A percentile compares a stretch with the other conserved stretches of the same genome.
phyloP scores from a whole-genome alignment of 2,113 vertebrate genomes.

The Hystrix cristata region DNA sequence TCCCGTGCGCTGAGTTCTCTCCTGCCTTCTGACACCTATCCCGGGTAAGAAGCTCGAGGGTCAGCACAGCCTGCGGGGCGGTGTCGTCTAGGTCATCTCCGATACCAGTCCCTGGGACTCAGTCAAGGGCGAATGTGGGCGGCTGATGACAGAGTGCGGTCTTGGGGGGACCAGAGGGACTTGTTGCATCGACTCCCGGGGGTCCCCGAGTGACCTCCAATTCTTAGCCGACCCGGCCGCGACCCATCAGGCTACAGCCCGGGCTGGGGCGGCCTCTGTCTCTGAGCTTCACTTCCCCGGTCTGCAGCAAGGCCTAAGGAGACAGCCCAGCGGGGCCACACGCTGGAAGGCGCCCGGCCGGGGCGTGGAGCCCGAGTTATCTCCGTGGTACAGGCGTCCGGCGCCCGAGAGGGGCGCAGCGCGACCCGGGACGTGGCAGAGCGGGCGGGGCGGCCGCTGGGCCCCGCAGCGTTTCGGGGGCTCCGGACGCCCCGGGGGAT shows the following conservation, averaged over 20 bases:
- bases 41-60: background rate
- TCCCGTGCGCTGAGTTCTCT: background rate
- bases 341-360: conserved; percentile 94
- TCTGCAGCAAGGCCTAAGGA: conserved; percentile 56
- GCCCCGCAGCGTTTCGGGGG: conserved; percentile 92
- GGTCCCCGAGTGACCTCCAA: background rate
- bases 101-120: background rate
- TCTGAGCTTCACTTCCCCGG: background rate
- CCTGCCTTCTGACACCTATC: too few relatives aligned
- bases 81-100: background rate
- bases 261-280: background rate
- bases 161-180: too few relatives aligned
- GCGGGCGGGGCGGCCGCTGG: conserved; percentile 94
- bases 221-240: background rate
- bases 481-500: conserved; percentile 94
- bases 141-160: background rate
- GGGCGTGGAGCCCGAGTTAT: conserved; percentile 96
- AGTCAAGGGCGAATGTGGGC: background rate
- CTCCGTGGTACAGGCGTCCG: conserved; percentile 94
- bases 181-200: background rate
- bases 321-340: conserved; percentile 90
- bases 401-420: conserved; percentile 95
- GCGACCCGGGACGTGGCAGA: conserved; percentile 91
- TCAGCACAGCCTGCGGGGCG: background rate
- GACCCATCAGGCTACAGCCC: background rate